Conservation (phyloP, 2,888 invertebrate genomes). For the Augiades crinisus region DNA sequence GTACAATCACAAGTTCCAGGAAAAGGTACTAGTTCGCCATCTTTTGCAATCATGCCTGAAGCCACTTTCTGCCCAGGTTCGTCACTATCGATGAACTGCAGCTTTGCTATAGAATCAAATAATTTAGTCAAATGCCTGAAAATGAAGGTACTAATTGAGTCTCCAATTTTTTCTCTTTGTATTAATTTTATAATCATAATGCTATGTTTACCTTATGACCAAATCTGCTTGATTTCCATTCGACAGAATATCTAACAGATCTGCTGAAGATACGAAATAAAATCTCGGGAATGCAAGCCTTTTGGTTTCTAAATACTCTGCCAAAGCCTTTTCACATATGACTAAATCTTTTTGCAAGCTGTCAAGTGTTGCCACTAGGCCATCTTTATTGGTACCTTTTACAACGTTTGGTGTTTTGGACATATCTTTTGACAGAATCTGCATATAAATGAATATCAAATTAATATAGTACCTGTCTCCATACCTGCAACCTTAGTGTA, state of each 20-base stretch:
- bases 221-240: constrained; percentile 96
- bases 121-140: constrained; percentile 94
- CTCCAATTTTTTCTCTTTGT: too few species aligned
- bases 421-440: constrained; percentile 88
- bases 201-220: constrained; percentile 83
- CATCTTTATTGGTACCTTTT: constrained; percentile 92
- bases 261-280: constrained; percentile 98
- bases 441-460: constrained; percentile 33
- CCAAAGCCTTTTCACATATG: constrained; percentile 97
- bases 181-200: too few species aligned
- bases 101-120: constrained; percentile 95
- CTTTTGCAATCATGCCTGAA: constrained; percentile 95
- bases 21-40: constrained; percentile 95
- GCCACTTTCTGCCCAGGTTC: constrained; percentile 83
- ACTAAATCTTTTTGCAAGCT: constrained; percentile 91
- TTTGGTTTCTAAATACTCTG: constrained; percentile 98
- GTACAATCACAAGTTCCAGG: constrained; percentile 89
- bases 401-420: constrained; percentile 93
- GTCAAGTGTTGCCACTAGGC: constrained; percentile 90
- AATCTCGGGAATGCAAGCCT: constrained; percentile 97
- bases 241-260: constrained; percentile 95
- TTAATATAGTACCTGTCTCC: constrained; percentile 16
- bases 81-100: constrained; percentile 87
- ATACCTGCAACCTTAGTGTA: too few species aligned
- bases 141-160: constrained; percentile 32